Base-by-base conservation (phyloP, 2,797 vertebrate species). In the Buphagus erythrorhynchus region DNA sequence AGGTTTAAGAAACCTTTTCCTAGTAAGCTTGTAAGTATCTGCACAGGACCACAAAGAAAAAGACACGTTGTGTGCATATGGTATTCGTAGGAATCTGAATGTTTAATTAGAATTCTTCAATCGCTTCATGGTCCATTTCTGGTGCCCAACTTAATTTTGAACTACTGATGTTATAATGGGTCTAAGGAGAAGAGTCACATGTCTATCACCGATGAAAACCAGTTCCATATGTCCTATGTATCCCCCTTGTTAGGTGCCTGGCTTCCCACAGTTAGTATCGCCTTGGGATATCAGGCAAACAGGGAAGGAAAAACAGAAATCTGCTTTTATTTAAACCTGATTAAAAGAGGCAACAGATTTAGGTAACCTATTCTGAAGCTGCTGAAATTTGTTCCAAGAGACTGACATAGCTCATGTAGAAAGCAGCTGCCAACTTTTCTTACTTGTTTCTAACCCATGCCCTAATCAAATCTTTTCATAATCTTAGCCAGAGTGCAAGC, bases 251-350 rank as follows among this genome's bases (percentile, higher is more conserved):
- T 93, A 84, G 35, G 19, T 78, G 67, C 33, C 87, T 94, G 74
- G 55, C 75, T 97, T 96, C 68, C 90, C 67, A 93, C 28, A 96
- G 62, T 46, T 75, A 94, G 36, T 45, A 94, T 57, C 0, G 10
- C 71, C 58, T 67, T 89, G 16, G 14, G 28, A 96, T 75, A 33
- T 95, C 75, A 82, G 95, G 49, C 35, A 80, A 97, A 89, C 14
- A 33, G 20, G 35, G 33, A 77, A 84, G 43, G 48, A 91, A 58
- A 94, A 94, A 81, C 21, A 79, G 43, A 90, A 96, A 95, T 95
- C 91, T 97, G 91, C 33, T 97, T 94, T 96, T 95, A 77, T 88
- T 97, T 97, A 97, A 95, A 85, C 7, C 29, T 71, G 28, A 93
- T 96, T 97, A 73, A 65, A 94, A 91, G 57, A 86, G n/a, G 76